These are phyloP conservation scores for Ciconia boyciana DNA, from an alignment of 2,113 vertebrate genomes.

Conservation along the genomic window DNA sequence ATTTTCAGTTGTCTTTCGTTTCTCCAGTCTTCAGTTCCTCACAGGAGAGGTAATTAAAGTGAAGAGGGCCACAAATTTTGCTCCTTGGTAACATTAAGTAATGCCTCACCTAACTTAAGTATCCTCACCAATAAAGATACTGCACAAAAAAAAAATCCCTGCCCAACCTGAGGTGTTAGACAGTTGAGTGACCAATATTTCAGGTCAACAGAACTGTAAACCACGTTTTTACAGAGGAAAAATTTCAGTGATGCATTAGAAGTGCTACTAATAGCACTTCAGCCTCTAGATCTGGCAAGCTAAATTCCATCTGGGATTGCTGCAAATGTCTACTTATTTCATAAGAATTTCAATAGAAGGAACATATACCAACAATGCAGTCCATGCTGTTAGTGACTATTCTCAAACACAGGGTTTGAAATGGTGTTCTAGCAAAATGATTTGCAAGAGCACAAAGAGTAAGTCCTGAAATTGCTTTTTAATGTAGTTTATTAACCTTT, in stretches of 20 bases:
- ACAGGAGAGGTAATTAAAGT: background rate
- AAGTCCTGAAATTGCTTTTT: constrained; percentile 9
- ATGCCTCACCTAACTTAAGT: background rate
- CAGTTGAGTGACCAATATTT: background rate
- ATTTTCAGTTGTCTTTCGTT: background rate
- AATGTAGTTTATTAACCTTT: constrained; percentile 19
- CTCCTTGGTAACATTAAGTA: background rate
- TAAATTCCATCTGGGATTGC: background rate
- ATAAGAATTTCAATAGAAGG: background rate
- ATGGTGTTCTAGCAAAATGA: constrained; percentile 3
- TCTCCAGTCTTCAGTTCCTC: background rate
- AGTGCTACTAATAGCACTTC: background rate
- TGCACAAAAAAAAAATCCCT: background rate
- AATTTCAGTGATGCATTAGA: background rate
- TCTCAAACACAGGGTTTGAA: background rate
- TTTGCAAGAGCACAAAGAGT: background rate
- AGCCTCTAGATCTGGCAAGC: background rate
- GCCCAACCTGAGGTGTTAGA: background rate
- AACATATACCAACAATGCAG: background rate
- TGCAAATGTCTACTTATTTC: background rate
- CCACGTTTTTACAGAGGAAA: background rate
- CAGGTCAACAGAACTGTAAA: background rate
- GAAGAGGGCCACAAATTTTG: background rate
- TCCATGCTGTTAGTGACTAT: background rate
- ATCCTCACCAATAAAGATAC: background rate